phyloP scores from a whole-genome alignment of 2,113 vertebrate genomes.

The Phyllopteryx taeniolatus region DNA sequence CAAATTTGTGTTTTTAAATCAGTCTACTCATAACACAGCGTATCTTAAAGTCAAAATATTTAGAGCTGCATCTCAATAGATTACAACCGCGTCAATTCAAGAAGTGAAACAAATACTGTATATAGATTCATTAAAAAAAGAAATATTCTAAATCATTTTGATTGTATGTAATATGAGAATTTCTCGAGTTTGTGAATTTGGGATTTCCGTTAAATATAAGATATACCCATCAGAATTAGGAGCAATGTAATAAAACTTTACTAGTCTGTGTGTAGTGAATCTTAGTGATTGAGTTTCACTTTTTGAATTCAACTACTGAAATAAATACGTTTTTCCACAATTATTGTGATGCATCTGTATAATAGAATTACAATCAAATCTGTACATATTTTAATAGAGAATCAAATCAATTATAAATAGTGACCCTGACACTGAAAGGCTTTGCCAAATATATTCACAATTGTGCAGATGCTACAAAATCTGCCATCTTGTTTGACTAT shows the following conservation, averaged over 20 bases:
- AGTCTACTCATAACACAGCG: not conserved
- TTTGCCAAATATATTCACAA: constrained; percentile 23
- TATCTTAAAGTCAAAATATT: not conserved
- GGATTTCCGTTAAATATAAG: not conserved
- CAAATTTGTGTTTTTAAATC: not conserved
- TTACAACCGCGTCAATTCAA: not conserved
- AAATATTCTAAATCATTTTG: not conserved
- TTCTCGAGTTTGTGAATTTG: not conserved
- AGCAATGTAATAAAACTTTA: too few species aligned
- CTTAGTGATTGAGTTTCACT: not conserved
- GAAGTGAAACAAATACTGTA: not conserved
- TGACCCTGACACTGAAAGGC: constrained; percentile 5
- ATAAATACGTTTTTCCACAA: not conserved
- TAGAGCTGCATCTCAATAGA: not conserved
- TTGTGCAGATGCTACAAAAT: constrained; percentile 22
- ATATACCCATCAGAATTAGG: too few species aligned
- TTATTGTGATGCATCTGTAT: not conserved
- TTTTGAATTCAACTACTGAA: not conserved
- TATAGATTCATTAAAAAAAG: not conserved
- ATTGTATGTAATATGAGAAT: not conserved
- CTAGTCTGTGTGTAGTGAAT: not conserved
- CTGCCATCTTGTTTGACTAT: constrained; percentile 22
- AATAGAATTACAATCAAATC: constrained; percentile 25
- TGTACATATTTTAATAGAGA: constrained; percentile 33
- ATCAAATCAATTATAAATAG: constrained; percentile 29